Evolutionary conservation across 2,113 vertebrate species (phyloP).

Genomic region (Struthio camelus): DNA sequence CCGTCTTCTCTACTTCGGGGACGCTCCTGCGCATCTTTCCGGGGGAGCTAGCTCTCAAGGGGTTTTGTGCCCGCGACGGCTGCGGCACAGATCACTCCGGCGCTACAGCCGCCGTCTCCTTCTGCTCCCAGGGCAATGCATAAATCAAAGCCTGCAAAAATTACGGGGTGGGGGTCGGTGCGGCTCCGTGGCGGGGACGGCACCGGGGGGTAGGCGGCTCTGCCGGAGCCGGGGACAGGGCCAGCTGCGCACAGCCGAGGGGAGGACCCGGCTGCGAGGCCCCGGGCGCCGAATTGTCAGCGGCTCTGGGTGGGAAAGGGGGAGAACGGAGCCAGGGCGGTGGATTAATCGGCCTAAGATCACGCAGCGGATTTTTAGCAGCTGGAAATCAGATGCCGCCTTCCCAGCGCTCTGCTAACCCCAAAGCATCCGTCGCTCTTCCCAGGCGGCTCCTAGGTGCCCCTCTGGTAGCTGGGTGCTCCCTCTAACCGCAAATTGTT

Average conservation of each 20-base stretch:
- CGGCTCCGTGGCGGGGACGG: too few relatives aligned
- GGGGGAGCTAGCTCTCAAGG: too few relatives aligned
- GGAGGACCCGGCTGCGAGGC: background rate
- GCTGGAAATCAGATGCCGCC: background rate
- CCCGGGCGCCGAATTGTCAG: background rate
- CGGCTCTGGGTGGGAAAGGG: background rate
- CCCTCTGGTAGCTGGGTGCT: background rate
- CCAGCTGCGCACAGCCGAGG: background rate
- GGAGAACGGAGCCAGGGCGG: background rate
- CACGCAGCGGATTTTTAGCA: background rate
- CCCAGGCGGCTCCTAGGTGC: background rate
- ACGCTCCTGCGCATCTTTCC: background rate
- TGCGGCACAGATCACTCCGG: too few relatives aligned
- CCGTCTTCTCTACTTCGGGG: background rate
- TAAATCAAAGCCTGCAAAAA: too few relatives aligned
- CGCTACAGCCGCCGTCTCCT: too few relatives aligned
- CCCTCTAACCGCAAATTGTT: fast-evolving
- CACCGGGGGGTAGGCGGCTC: too few relatives aligned
- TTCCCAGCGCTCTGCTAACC: background rate
- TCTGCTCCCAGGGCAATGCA: too few relatives aligned
- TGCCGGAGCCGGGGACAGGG: fast-evolving
- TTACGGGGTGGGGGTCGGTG: too few relatives aligned
- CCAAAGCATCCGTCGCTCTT: background rate
- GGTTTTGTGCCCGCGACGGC: too few relatives aligned
- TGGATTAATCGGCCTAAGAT: background rate